These are phyloP conservation scores for Pseudopipra pipra DNA, from an alignment of 2,113 vertebrate species.

Conservation along the genomic window DNA sequence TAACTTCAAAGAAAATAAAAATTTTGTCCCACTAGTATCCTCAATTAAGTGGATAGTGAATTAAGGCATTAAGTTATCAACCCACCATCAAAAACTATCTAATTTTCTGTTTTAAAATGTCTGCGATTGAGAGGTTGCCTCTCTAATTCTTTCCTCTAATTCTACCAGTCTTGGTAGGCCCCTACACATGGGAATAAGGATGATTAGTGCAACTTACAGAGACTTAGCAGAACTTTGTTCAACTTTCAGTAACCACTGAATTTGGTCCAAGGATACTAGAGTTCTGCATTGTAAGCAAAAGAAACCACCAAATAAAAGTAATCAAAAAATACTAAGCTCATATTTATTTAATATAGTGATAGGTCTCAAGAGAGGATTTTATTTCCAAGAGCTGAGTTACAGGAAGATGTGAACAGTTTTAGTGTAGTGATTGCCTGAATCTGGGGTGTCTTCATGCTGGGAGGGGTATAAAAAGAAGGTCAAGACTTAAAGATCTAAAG, in stretches of 20 bases:
- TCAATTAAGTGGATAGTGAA: not conserved
- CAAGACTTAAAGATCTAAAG: constrained; percentile 8
- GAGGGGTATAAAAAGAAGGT: not conserved
- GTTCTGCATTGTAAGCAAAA: not conserved
- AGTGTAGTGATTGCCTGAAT: not conserved
- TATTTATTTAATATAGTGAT: not conserved
- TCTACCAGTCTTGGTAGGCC: not conserved
- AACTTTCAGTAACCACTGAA: not conserved
- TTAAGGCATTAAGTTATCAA: not conserved
- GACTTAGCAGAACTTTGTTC: not conserved
- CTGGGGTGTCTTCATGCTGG: not conserved
- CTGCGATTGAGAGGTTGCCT: not conserved
- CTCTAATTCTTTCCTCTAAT: not conserved
- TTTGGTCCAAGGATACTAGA: not conserved
- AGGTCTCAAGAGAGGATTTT: not conserved
- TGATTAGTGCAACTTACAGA: not conserved
- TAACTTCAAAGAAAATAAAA: not conserved
- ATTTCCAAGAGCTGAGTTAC: not conserved
- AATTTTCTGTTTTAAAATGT: not conserved
- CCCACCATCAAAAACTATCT: not conserved
- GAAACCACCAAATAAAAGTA: constrained; percentile 3
- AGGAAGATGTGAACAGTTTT: not conserved
- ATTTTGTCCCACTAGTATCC: not conserved
- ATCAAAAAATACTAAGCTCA: not conserved
- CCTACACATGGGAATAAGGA: not conserved